A percentile compares a stretch with the other conserved stretches of the same genome.
phyloP scores from a whole-genome alignment of 2,797 vertebrate genomes.

The Anableps anableps region DNA sequence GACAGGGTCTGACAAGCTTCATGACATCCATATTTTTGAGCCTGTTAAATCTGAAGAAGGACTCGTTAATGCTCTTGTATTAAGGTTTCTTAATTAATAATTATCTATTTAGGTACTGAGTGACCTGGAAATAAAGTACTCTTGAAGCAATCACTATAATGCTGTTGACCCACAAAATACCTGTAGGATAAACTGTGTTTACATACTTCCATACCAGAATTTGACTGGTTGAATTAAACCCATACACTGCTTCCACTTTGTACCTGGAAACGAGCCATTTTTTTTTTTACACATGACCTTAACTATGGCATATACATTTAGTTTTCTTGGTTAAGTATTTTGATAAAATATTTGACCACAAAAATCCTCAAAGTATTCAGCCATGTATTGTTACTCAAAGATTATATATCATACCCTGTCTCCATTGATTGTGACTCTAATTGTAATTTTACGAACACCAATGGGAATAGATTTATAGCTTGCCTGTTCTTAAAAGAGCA shows the following conservation, averaged over 20 bases:
- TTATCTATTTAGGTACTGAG: background rate
- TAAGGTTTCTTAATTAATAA: background rate
- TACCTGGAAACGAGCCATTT: background rate
- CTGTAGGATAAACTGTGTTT: background rate
- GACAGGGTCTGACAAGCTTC: slow-evolving; percentile 18
- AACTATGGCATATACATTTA: background rate
- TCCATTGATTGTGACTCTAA: background rate
- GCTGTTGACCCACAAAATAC: background rate
- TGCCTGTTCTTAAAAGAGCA: background rate
- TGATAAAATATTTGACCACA: background rate
- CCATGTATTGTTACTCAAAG: too few relatives aligned
- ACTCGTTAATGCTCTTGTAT: slow-evolving; percentile 24
- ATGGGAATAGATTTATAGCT: background rate
- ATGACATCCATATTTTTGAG: slow-evolving; percentile 59
- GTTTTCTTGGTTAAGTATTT: background rate
- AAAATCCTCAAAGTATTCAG: too few relatives aligned
- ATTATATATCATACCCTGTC: too few relatives aligned
- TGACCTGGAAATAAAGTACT: background rate
- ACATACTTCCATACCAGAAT: background rate
- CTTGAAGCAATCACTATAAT: background rate
- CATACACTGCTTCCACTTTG: background rate
- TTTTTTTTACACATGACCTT: background rate
- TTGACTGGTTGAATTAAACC: background rate
- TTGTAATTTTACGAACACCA: background rate
- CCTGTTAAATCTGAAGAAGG: slow-evolving; percentile 44